These are phyloP conservation scores for Psettodes erumei DNA, from an alignment of 2,113 vertebrate species.

Conservation along the genomic window DNA sequence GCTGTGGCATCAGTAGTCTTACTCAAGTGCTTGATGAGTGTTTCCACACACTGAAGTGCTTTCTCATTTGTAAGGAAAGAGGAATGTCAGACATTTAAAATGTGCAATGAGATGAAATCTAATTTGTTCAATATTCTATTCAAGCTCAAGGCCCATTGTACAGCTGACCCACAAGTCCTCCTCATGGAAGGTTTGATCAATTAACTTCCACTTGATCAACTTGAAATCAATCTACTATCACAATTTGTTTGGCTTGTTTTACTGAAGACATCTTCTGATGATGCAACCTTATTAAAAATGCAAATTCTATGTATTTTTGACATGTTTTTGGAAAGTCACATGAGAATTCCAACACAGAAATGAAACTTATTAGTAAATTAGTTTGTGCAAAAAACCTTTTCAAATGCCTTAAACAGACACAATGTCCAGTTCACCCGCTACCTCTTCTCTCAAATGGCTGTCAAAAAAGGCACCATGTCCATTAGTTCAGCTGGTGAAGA, in stretches of 20 bases:
- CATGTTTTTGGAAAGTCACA: not conserved
- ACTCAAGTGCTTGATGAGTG: slow-evolving; percentile 33
- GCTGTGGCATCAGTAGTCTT: slow-evolving; percentile 45
- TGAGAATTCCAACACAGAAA: not conserved
- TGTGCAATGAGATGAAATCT: not conserved
- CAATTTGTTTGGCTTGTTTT: too few species aligned
- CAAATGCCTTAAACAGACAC: slow-evolving; percentile 11
- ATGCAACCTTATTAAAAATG: too few species aligned
- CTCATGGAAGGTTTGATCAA: not conserved
- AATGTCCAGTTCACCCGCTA: not conserved
- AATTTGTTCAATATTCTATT: too few species aligned
- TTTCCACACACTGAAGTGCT: slow-evolving; percentile 38
- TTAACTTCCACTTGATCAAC: not conserved
- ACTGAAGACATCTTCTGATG: not conserved
- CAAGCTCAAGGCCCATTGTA: too few species aligned
- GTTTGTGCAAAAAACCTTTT: not conserved
- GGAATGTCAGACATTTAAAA: not conserved
- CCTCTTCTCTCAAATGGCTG: not conserved
- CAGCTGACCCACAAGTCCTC: not conserved
- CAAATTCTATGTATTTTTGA: too few species aligned
- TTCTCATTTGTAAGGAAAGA: slow-evolving; percentile 11
- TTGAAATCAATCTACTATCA: too few species aligned
- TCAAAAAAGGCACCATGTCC: not conserved
- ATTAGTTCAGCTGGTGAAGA: slow-evolving; percentile 11
- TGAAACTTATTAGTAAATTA: not conserved